These are phyloP conservation scores for Apus apus DNA, from an alignment of 2,113 vertebrate genomes.

Conservation along the genomic window DNA sequence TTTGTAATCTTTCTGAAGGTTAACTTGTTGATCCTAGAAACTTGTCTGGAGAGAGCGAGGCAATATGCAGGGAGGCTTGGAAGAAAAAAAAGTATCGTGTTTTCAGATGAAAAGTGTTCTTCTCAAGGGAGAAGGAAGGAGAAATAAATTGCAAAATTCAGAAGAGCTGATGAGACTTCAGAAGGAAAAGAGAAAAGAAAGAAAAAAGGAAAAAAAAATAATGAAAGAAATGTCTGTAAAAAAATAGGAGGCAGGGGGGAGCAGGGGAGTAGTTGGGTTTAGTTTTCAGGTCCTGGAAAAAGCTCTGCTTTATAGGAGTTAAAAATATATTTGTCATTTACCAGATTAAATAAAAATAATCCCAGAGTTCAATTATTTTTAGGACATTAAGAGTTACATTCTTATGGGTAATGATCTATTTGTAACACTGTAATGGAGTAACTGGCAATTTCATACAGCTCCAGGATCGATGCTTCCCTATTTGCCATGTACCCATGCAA, in stretches of 20 bases:
- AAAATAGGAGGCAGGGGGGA: neutral
- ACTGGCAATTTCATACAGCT: constrained; percentile 35
- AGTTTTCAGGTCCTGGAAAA: constrained; percentile 50
- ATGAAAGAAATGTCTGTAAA: constrained; percentile 8
- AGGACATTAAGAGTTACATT: constrained; percentile 13
- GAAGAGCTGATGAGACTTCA: neutral
- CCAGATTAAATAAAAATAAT: constrained; percentile 52
- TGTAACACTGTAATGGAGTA: constrained; percentile 37
- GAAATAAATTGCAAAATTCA: constrained; percentile 6
- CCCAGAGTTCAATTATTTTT: constrained; percentile 44
- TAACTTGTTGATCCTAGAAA: constrained; percentile 69
- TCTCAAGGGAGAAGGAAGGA: neutral
- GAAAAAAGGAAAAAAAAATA: neutral
- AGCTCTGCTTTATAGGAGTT: constrained; percentile 72
- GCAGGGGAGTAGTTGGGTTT: neutral
- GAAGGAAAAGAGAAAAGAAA: constrained; percentile 37
- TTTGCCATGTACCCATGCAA: constrained; percentile 46
- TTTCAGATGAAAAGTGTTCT: constrained; percentile 21
- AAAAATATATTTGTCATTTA: constrained; percentile 37
- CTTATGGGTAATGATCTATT: constrained; percentile 13
- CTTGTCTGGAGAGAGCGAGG: constrained; percentile 6
- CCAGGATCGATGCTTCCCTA: neutral
- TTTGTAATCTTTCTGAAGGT: constrained; percentile 63
- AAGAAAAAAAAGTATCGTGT: neutral
- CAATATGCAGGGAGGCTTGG: neutral